phyloP scores from a whole-genome alignment of 2,113 vertebrate genomes.

The Ctenodactylus gundi region DNA sequence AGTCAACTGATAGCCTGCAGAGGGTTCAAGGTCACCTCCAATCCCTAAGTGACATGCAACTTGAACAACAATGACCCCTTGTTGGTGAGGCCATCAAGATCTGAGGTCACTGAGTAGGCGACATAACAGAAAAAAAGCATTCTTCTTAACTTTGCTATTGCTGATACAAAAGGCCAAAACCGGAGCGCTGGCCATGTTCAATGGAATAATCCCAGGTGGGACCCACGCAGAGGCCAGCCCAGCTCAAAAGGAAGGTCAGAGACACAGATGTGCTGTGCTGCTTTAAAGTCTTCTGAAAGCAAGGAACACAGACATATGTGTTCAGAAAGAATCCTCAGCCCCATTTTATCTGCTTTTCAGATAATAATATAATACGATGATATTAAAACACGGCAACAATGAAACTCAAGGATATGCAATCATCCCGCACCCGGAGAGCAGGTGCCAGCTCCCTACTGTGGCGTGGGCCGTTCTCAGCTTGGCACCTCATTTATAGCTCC shows the following conservation, averaged over 20 bases:
- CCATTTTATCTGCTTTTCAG: constrained; percentile 29
- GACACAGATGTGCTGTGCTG: accelerated
- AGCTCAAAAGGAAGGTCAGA: background rate
- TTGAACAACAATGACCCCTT: background rate
- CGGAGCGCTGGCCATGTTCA: background rate
- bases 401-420: background rate
- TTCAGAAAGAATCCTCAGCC: constrained; percentile 44
- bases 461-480: constrained; percentile 3
- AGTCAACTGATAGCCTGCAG: background rate
- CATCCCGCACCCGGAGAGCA: background rate
- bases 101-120: background rate
- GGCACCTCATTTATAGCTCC: background rate
- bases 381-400: background rate
- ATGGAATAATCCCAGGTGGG: background rate
- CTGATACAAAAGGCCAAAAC: background rate
- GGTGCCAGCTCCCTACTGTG: background rate
- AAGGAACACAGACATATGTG: background rate
- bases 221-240: background rate
- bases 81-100: background rate
- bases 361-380: background rate
- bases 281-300: background rate
- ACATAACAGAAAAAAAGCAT: background rate
- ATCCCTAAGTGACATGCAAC: background rate
- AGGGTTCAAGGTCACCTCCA: background rate
- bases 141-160: background rate